Conservation (phyloP, 2,888 invertebrate species). For the Chrysomela aeneicollis region DNA sequence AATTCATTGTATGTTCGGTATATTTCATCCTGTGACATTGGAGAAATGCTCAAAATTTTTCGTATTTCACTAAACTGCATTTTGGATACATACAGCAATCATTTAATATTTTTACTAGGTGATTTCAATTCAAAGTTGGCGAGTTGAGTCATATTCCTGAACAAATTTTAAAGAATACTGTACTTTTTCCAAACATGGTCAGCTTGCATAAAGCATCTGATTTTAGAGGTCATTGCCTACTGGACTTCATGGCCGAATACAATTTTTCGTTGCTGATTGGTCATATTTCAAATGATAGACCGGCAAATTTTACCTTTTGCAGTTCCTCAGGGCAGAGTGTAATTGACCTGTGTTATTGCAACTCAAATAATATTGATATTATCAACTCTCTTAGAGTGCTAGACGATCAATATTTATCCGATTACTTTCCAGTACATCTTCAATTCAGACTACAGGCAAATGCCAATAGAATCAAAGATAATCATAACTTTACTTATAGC, state of each 20-base stretch:
- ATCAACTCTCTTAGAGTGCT: not conserved
- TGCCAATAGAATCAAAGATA: not conserved
- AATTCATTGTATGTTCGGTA: conserved; percentile 12
- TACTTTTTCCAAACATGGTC: conserved; percentile 7
- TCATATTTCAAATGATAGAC: conserved; percentile 4
- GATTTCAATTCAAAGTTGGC: not conserved
- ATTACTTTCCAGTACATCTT: conserved; percentile 2
- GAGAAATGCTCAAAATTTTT: conserved; percentile 5
- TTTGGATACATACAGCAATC: conserved; percentile 9
- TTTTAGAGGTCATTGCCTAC: conserved; percentile 4
- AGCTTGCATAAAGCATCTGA: not conserved
- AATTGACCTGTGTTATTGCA: conserved; percentile 14
- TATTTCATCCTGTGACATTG: conserved; percentile 4
- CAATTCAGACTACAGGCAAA: no score
- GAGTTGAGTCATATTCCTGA: conserved; percentile 8
- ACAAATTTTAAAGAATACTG: conserved; percentile 4
- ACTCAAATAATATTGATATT: conserved; percentile 6
- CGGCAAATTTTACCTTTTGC: conserved; percentile 10
- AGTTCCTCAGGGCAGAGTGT: conserved; percentile 10
- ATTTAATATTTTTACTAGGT: conserved; percentile 5
- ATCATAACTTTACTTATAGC: not conserved
- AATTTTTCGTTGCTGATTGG: conserved; percentile 7
- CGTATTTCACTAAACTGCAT: not conserved
- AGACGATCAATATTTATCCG: conserved; percentile 6
- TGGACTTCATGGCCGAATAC: not conserved